A percentile compares a stretch with the other conserved stretches of the same genome.
Conservation (phyloP, 2,113 vertebrate species). For the Donacobius atricapilla region DNA sequence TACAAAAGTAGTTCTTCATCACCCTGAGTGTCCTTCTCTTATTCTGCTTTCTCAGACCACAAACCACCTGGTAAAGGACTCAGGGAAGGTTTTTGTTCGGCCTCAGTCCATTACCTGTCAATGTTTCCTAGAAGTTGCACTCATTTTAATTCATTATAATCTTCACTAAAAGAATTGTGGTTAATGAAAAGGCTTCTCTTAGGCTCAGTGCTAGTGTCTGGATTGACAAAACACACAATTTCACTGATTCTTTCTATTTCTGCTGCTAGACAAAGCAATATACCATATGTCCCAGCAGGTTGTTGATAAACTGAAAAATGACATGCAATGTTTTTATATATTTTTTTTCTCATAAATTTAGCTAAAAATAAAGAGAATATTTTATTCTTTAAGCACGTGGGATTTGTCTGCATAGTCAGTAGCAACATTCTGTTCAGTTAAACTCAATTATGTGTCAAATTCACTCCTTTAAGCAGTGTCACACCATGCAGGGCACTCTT, state of each 20-base stretch:
- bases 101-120: constrained; percentile 33
- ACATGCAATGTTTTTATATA: background rate
- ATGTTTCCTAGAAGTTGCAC: background rate
- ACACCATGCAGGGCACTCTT: background rate
- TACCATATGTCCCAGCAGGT: background rate
- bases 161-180: constrained; percentile 23
- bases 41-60: background rate
- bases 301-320: background rate
- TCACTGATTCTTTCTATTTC: constrained; percentile 2
- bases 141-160: background rate
- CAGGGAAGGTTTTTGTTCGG: background rate
- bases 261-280: background rate
- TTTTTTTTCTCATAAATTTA: background rate
- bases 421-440: background rate
- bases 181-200: background rate
- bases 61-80: constrained; percentile 5
- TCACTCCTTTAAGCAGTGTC: background rate
- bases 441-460: background rate
- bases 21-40: background rate
- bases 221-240: background rate
- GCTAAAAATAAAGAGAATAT: background rate
- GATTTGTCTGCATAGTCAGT: background rate
- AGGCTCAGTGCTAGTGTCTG: background rate
- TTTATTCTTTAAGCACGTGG: background rate
- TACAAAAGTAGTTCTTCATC: background rate